Percentiles rank a stretch among this genome's conserved stretches.
phyloP scores from a whole-genome alignment of 2,113 vertebrate genomes.

The Labeo catla region DNA sequence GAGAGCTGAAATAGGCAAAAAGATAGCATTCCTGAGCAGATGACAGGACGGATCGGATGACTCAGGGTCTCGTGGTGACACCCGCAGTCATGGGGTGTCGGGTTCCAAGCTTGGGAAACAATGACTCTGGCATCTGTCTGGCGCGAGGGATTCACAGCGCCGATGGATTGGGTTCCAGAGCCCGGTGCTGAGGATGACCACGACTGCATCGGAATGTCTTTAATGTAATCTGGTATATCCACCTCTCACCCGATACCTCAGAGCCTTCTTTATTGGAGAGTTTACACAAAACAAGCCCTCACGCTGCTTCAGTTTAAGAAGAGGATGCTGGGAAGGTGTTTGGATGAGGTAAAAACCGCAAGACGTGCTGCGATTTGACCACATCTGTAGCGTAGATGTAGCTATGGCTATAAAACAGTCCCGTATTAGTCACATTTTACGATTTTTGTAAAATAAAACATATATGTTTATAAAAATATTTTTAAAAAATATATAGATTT shows the following conservation, averaged over 20 bases:
- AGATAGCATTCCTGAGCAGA: constrained; percentile 75
- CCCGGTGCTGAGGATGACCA: constrained; percentile 44
- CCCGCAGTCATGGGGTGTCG: constrained; percentile 68
- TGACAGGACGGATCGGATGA: constrained; percentile 73
- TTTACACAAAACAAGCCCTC: constrained; percentile 62
- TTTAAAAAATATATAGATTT: too few relatives aligned
- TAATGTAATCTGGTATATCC: constrained; percentile 64
- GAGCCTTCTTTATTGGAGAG: constrained; percentile 58
- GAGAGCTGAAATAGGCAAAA: constrained; percentile 64
- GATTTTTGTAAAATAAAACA: neutral
- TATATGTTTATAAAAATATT: too few relatives aligned
- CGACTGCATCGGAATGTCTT: constrained; percentile 69
- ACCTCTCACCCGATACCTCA: constrained; percentile 55
- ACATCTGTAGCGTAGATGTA: neutral
- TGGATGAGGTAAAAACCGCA: constrained; percentile 52
- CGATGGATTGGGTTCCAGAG: constrained; percentile 55
- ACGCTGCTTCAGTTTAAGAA: constrained; percentile 62
- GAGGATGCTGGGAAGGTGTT: constrained; percentile 43
- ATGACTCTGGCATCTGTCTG: constrained; percentile 75
- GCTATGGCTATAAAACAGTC: constrained; percentile 49
- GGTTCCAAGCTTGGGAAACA: constrained; percentile 72
- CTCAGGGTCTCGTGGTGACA: constrained; percentile 69
- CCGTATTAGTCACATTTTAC: neutral
- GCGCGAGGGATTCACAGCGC: constrained; percentile 55
- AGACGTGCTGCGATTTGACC: neutral